Evolutionary conservation across 2,113 vertebrate species (phyloP).

Genomic region (Synodontis membranacea): DNA sequence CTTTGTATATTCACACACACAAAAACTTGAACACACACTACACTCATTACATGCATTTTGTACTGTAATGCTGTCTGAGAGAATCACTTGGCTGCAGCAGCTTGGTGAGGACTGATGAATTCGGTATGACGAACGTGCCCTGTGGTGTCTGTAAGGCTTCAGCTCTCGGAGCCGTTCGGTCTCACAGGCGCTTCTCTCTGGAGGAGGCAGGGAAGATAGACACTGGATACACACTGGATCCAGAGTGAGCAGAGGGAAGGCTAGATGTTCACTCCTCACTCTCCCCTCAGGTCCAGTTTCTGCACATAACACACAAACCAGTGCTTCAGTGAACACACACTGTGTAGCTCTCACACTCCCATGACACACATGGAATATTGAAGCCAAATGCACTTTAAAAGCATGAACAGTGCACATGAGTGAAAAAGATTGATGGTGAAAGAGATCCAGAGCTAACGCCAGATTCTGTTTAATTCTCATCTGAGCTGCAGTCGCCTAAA

Average conservation of each 20-base stretch:
- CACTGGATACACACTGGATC: neutral
- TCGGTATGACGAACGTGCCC: constrained; percentile 59
- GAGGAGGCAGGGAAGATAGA: neutral
- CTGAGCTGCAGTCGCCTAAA: neutral
- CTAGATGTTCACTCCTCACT: neutral
- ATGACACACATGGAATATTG: neutral
- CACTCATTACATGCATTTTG: neutral
- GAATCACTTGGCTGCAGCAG: constrained; percentile 29
- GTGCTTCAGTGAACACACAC: neutral
- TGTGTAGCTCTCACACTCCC: neutral
- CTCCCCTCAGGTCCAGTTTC: neutral
- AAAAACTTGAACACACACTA: neutral
- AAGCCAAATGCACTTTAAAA: constrained; percentile 14
- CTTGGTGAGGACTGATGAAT: constrained; percentile 51
- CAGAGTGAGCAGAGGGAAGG: neutral
- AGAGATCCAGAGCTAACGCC: neutral
- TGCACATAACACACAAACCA: neutral
- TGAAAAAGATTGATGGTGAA: neutral
- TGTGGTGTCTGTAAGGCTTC: constrained; percentile 29
- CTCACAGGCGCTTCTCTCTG: neutral
- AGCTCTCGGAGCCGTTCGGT: neutral
- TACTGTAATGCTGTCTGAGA: constrained; percentile 1
- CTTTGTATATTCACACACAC: no score
- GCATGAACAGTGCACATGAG: neutral
- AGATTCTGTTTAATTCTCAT: constrained; percentile 14